phyloP scores from a whole-genome alignment of 2,797 vertebrate species.

The Notolabrus celidotus region DNA sequence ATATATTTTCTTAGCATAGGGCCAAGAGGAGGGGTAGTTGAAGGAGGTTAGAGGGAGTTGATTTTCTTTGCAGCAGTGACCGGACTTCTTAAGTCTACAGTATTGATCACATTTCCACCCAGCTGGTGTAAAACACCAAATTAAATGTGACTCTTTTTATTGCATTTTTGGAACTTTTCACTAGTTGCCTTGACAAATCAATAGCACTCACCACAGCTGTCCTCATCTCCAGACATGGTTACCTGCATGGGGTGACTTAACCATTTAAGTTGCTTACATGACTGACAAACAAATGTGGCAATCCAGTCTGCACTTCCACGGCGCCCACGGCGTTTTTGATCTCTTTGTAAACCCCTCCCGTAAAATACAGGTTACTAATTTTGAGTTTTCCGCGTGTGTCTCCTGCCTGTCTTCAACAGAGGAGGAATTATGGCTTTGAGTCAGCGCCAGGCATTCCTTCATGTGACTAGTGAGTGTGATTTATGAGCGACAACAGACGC shows the following conservation, averaged over 20 bases:
- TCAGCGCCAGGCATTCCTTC: constrained; percentile 70
- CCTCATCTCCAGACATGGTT: constrained; percentile 56
- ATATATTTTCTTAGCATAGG: constrained; percentile 68
- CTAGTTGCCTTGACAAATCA: constrained; percentile 45
- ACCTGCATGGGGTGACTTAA: constrained; percentile 52
- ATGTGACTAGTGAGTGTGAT: constrained; percentile 69
- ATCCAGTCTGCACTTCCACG: constrained; percentile 38
- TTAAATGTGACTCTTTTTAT: constrained; percentile 45
- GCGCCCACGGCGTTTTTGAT: constrained; percentile 49
- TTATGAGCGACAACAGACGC: constrained; percentile 70
- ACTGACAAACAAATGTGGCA: constrained; percentile 66
- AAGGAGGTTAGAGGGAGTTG: constrained; percentile 30
- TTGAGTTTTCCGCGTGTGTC: constrained; percentile 54
- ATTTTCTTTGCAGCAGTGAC: constrained; percentile 26
- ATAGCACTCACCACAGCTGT: constrained; percentile 45
- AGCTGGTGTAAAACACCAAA: neutral
- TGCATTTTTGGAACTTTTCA: constrained; percentile 49
- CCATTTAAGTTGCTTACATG: constrained; percentile 56
- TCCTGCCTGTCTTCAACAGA: constrained; percentile 59
- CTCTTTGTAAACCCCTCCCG: constrained; percentile 53
- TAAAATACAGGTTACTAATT: constrained; percentile 70
- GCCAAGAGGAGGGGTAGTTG: constrained; percentile 41
- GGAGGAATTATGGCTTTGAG: constrained; percentile 63
- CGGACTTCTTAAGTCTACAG: constrained; percentile 10
- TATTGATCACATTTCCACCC: constrained; percentile 17